phyloP scores from a whole-genome alignment of 2,888 invertebrate species.

The Unio delphinus region DNA sequence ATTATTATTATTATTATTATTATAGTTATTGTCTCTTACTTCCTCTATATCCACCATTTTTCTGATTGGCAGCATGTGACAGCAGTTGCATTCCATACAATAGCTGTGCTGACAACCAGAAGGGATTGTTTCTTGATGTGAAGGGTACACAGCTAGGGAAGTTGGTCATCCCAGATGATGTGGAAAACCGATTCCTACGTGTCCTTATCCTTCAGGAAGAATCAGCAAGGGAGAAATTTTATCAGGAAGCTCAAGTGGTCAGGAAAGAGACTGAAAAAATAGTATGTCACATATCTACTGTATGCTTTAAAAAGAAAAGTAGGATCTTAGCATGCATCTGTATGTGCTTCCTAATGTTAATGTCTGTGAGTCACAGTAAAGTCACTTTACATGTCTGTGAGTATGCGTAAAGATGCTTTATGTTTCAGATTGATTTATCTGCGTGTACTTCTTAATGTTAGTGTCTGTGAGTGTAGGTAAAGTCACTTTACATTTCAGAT shows the following conservation, averaged over 20 bases:
- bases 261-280: conserved; percentile 52
- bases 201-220: conserved; percentile 54
- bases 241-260: conserved; percentile 56
- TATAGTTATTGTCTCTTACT: too few species aligned
- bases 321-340: too few species aligned
- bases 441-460: too few species aligned
- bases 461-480: too few species aligned
- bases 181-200: conserved; percentile 51
- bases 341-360: too few species aligned
- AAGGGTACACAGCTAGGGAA: conserved; percentile 56
- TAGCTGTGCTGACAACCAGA: conserved; percentile 32
- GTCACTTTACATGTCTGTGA: too few species aligned
- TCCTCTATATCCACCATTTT: not conserved
- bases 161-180: conserved; percentile 48
- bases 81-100: conserved; percentile 36
- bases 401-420: too few species aligned
- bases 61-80: conserved; percentile 38
- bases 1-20: too few species aligned
- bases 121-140: conserved; percentile 55
- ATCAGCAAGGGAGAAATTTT: conserved; percentile 44
- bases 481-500: too few species aligned
- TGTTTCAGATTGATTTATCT: too few species aligned
- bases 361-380: too few species aligned
- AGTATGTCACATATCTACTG: conserved; percentile 27
- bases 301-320: too few species aligned